Conservation (phyloP, 2,113 vertebrate species). For the Bambusicola thoracicus region DNA sequence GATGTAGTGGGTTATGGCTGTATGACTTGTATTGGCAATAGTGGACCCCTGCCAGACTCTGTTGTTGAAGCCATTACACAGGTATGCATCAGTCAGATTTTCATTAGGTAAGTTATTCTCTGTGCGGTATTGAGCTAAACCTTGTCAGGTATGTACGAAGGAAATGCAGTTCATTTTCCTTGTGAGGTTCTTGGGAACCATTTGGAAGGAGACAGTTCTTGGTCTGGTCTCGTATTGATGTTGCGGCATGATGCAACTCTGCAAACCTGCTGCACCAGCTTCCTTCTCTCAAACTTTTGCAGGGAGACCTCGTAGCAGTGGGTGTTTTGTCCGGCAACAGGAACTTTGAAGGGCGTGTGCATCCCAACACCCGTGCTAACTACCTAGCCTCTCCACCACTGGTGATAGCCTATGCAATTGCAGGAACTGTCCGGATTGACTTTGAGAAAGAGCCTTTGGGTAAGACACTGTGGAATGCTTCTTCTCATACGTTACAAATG, state of each 20-base stretch:
- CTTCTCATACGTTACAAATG: background rate
- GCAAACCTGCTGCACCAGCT: background rate
- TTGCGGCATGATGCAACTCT: background rate
- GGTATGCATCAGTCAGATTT: slow-evolving; percentile 74
- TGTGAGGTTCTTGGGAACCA: background rate
- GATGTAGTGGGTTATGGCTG: slow-evolving; percentile 98
- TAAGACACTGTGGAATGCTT: slow-evolving; percentile 46
- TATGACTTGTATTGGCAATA: slow-evolving; percentile 99
- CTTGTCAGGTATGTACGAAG: background rate
- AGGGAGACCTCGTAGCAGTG: slow-evolving; percentile 93
- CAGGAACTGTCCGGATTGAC: slow-evolving; percentile 90
- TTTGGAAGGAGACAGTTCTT: background rate
- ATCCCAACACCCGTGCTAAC: slow-evolving; percentile 96
- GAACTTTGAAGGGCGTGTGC: slow-evolving; percentile 97
- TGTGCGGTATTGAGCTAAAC: background rate
- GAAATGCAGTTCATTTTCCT: background rate
- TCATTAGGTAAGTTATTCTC: background rate
- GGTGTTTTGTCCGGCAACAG: slow-evolving; percentile 95
- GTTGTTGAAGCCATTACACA: slow-evolving; percentile 93
- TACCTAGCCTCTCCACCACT: slow-evolving; percentile 93
- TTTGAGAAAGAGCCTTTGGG: slow-evolving; percentile 93
- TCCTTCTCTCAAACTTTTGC: background rate
- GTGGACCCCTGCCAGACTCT: slow-evolving; percentile 91
- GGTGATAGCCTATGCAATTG: slow-evolving; percentile 95
- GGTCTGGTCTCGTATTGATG: background rate